Base-by-base conservation (phyloP, 2,113 vertebrate species). In the Lichenostomus cassidix region DNA sequence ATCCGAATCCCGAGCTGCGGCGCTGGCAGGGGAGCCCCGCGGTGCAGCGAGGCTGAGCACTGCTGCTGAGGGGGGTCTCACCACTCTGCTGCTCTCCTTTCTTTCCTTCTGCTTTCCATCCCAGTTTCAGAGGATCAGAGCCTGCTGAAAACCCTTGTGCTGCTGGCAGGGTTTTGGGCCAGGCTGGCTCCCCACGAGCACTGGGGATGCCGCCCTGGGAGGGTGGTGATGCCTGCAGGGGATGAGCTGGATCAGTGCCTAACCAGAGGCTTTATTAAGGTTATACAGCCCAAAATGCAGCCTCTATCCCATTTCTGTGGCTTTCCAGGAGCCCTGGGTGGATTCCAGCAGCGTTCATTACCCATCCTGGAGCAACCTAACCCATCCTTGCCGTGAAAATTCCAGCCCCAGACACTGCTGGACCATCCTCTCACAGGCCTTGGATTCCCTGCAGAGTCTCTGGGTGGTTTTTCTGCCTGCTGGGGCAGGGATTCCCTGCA, bases 381-480 rank as follows among this genome's bases (percentile, higher is more conserved):
- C 11, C 39, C n/a, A 29, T 53, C 39, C 53, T 24, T 22, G 39
- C n/a, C 0, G 0, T 35, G 70, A 35, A 35, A 55, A 9, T 35
- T 41, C 62, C 70, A 52, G 46, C n/a, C 60, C 75, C 80, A 37
- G 24, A n/a, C 18, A 0, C 35, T n/a, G 35, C 71, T 31, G 62
- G 79, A 15, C 62, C 5, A 1, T 9, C 27, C 4, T 1, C 23
- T 33, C 8, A 5, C 56, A 37, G 37, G 9, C 25, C 31, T 33
- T 47, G 52, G 12, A 17, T 5, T 39, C 28, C 50, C 64, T 67
- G 4, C 1, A 52, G 25, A 39, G 44, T 5, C 18, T 60, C 44
- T 60, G 41, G 35, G 29, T 16, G 39, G 15, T 6, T 62, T 46
- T 60, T 22, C 5, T 74, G 28, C 44, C 44, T 0, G 0, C 35